Base-by-base conservation (phyloP, 1,140 invertebrate genomes). In the Stratiolaelaps scimitus region DNA sequence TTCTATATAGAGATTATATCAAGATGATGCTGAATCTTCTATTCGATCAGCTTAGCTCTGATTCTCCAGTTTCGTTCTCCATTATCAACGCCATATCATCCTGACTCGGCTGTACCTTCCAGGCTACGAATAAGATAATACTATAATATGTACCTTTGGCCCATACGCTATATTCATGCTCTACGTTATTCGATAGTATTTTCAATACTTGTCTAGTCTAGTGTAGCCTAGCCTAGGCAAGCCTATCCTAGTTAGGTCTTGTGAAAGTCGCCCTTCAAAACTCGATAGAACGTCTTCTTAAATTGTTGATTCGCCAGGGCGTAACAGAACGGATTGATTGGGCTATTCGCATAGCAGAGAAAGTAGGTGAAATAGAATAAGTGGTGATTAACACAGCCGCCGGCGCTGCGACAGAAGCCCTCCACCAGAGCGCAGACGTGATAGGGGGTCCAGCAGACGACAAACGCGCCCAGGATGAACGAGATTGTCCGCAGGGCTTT, bases 381-480 rank as follows among this genome's bases (percentile, higher is more conserved):
- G 74, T 92, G 86, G 69, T 84, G 82, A 72, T 97, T 97, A 65
- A 90, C 88, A 74, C 92, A 93, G 6, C 71, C 72, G 43, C 64
- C 67, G 48, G 87, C 86, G 69, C 85, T 78, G 7, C 84, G 80
- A 75, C 93, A 98, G 76, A 98, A 95, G 0, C 93, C 92, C 74
- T 94, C 91, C 2, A 98, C 89, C 66, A 98, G 80, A 0, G 94
- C 92, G 72, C 92, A 76, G 34, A 99, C 84, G 75, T 99, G 96
- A 76, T 98, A 99, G 0, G 96, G 96, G 13, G 96, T 98, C 96
- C 96, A 99, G 76, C 95, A 98, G 56, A 92, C 83, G 1, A 98
- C 92, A 72, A 99, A 99, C 43, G 94, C 93, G n/a, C 83, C 94
- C 70, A 99, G 78, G 73, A 99, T 99, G 74, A 99, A 94, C 1